These are phyloP conservation scores for Gadus chalcogrammus DNA, from an alignment of 2,113 vertebrate genomes.

Conservation along the genomic window DNA sequence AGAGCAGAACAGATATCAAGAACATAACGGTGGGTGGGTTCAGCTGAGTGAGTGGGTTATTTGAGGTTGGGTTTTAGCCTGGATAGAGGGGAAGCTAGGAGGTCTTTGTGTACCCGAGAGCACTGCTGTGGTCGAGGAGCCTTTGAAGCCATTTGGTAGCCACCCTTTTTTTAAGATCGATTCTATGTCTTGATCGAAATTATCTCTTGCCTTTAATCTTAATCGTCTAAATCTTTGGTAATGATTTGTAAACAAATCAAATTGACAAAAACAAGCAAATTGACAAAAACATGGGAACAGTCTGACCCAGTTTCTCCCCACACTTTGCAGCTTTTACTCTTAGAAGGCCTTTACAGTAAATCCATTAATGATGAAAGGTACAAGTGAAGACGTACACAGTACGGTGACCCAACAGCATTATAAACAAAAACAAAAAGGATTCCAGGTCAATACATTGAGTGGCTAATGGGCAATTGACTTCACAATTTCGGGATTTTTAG, in stretches of 20 bases:
- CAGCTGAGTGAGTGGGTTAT: constrained; percentile 10
- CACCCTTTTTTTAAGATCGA: constrained; percentile 30
- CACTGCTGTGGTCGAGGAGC: constrained; percentile 35
- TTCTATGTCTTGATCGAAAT: constrained; percentile 37
- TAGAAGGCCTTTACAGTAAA: too few species aligned
- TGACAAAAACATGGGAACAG: background rate
- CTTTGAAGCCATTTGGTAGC: constrained; percentile 34
- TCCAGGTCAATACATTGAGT: background rate
- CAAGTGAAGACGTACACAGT: too few species aligned
- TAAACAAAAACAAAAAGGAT: too few species aligned
- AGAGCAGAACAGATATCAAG: constrained; percentile 24
- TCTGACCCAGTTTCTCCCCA: background rate
- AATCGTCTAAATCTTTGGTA: constrained; percentile 10
- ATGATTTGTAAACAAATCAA: constrained; percentile 8
- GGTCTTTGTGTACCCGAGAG: constrained; percentile 24
- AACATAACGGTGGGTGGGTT: constrained; percentile 12
- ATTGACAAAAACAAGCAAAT: constrained; percentile 13
- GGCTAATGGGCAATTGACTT: background rate
- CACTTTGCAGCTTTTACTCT: background rate
- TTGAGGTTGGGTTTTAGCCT: constrained; percentile 18
- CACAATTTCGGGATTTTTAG: background rate
- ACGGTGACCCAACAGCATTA: too few species aligned
- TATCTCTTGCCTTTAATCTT: constrained; percentile 20
- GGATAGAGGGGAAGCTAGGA: constrained; percentile 18
- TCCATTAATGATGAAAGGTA: too few species aligned